Evolutionary conservation across 53 echinoderm and acorn worm species (phyloP), one percentile per base, ranked within the genome.

Genomic region (Zoroaster sp.): DNA sequence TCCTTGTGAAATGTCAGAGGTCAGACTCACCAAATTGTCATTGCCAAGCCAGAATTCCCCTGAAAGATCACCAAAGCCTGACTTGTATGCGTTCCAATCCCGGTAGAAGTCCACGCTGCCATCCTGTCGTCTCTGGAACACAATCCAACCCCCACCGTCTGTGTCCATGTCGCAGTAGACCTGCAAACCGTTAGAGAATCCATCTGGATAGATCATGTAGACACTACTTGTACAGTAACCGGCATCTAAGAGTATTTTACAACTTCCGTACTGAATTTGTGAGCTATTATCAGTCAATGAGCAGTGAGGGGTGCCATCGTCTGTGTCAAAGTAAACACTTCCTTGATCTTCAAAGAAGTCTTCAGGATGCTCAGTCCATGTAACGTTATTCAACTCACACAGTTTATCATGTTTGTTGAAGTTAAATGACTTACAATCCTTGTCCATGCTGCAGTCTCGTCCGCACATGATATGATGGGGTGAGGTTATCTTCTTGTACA

Each of bases 61-160:
- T 4, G 51, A 30, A 49, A 77, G 30, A 18, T 77, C 28, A 3
- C 77, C 77, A 53, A 77, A 77, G 35, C 77, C 77, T 6, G 32
- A 46, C 33, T 49, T 31, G 77, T 77, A 77, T 34, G 47, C 74
- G 17, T 40, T 28, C 74, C 74, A 74, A 30, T 12, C 44, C 42
- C 74, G 74, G 74, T 74, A 74, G 44, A 45, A 74, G 44, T 74
- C 74, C 41, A 74, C 74, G 28, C 74, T 74, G 74, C 74, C 74
- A 43, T 77, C 52, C 37, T 51, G 38, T 31, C 77, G 77, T 34
- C 77, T 53, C 77, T 77, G 77, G 10, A 77, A 34, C 51, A 77
- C 77, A 18, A 77, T 32, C 77, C 77, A 77, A 4, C 77, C 74
- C 1, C 53, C 54, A 6, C 77, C 77, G n/a, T 36, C 77, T 0